Percentiles rank a stretch among this genome's conserved stretches.
phyloP scores from a whole-genome alignment of 2,113 vertebrate species.

The Tichodroma muraria region DNA sequence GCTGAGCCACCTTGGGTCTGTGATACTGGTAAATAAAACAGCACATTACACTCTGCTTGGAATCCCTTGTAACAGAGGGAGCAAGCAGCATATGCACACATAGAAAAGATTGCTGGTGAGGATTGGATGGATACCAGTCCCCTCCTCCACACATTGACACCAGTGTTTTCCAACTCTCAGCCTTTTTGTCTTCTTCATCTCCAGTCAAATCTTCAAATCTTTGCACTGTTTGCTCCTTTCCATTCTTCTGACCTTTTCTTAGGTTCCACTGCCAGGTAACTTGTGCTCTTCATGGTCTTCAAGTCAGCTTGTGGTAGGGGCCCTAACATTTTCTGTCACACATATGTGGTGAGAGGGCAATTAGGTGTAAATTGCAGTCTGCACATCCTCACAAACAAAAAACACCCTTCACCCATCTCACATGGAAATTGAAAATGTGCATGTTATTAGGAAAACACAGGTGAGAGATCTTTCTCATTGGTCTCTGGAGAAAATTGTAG shows the following conservation, averaged over 20 bases:
- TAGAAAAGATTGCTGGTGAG: neutral
- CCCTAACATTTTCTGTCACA: rapidly evolving
- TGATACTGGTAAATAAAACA: neutral
- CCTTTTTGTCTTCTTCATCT: neutral
- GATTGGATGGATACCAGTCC: neutral
- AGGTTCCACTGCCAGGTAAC: neutral
- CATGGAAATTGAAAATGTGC: neutral
- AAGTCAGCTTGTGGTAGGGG: neutral
- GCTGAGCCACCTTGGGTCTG: neutral
- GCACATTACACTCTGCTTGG: neutral
- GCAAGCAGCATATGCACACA: rapidly evolving
- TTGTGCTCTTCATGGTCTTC: neutral
- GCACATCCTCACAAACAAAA: neutral
- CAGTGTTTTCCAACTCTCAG: neutral
- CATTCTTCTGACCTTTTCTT: neutral
- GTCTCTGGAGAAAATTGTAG: neutral
- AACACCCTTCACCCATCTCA: neutral
- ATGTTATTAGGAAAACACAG: neutral
- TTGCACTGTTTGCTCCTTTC: neutral
- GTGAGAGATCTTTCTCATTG: neutral
- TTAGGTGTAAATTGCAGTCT: neutral
- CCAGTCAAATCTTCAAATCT: neutral
- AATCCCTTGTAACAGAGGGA: neutral
- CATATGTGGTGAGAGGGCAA: neutral
- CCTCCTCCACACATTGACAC: neutral